Evolutionary conservation across 2,888 invertebrate genomes (phyloP), one percentile per base, ranked within the genome.

Genomic region (Hydrotaea cyrtoneurina): DNA sequence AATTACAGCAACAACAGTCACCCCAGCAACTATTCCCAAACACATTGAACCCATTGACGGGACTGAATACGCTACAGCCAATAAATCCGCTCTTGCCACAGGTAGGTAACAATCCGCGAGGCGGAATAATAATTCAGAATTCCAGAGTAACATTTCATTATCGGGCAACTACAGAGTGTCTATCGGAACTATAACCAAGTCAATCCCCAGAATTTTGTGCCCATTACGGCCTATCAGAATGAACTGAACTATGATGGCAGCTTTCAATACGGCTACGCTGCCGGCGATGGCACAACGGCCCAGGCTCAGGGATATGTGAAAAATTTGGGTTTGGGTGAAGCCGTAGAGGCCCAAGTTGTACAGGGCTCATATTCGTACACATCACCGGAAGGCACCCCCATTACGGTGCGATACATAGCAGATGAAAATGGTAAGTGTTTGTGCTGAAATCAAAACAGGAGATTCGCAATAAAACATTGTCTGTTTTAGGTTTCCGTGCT

Each of bases 281-380:
- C 96, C 62, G 96, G 95, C 50, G 96, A 96, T 91, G 96, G 96
- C 69, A 96, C 96, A 87, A 95, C 96, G 88, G 96, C 95, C 7
- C 96, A 96, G 92, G 96, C 96, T 88, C 95, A 94, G 88, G 96
- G 96, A 31, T 96, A 94, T 90, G 92, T 96, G 77, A 96, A 96
- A 92, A 95, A 95, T 88, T 93, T 93, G 55, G 94, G 96, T 21
- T 94, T 95, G 83, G 95, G 95, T 86, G 94, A 94, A 76, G 91
- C 90, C 0, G 94, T 95, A 1, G 95, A 95, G 88, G 95, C 95
- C 17, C 91, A 96, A 94, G 95, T 96, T 0, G 95, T 96, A 1
- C 95, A 96, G 90, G 96, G 96, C 59, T 95, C 95, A 55, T 96
- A 94, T 90, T 94, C 96, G 0, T 96, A 96, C 89, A 94, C 95